These are phyloP conservation scores for Hydriomena furcata DNA, from an alignment of 2,888 invertebrate genomes.

Conservation along the genomic window DNA sequence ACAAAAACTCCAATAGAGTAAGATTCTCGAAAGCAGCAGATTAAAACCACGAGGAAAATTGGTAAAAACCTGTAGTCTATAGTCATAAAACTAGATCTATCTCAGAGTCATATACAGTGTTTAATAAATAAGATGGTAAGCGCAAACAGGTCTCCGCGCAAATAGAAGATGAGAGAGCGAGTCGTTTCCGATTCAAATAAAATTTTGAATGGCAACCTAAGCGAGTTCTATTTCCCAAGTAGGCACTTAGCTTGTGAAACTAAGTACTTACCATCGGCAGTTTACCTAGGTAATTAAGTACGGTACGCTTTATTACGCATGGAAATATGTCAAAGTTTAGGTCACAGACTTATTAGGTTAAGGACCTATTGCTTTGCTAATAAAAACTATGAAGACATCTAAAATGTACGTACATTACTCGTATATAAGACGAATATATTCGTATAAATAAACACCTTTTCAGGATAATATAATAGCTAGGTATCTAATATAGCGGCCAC, in stretches of 20 bases:
- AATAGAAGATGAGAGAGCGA: constrained; percentile 31
- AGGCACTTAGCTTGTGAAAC: constrained; percentile 5
- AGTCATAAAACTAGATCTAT: no score
- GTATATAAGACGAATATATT: no score
- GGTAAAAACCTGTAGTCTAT: constrained; percentile 1
- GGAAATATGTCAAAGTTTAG: neutral
- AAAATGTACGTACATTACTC: no score
- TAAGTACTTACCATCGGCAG: neutral
- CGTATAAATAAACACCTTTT: no score
- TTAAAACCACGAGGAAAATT: constrained; percentile 14
- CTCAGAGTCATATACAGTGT: no score
- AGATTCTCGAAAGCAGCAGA: neutral
- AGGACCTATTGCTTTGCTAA: no score
- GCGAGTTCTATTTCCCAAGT: constrained; percentile 23
- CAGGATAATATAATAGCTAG: no score
- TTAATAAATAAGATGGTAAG: neutral
- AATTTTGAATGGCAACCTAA: constrained; percentile 6
- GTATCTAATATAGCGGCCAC: no score
- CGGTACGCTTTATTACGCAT: no score
- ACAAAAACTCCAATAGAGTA: no score
- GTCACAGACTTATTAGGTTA: neutral
- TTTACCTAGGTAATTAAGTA: no score
- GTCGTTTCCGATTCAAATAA: constrained; percentile 30
- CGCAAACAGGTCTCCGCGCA: constrained; percentile 19
- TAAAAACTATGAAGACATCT: no score